A percentile compares a stretch with the other conserved stretches of the same genome.
phyloP scores from a whole-genome alignment of 1,140 invertebrate species.

The Papilio polyxenes region DNA sequence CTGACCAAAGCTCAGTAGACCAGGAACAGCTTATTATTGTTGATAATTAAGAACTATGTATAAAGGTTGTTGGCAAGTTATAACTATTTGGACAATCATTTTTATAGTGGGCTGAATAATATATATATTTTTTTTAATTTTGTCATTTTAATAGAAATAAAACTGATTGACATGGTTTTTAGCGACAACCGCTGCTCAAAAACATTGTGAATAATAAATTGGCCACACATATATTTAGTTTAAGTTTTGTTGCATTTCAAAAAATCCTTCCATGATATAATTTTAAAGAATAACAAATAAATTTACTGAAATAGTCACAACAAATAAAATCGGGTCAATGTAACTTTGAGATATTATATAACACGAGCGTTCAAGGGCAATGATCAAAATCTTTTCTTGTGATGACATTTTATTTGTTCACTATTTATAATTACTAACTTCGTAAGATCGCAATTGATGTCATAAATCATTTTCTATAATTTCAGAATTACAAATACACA shows the following conservation, averaged over 20 bases:
- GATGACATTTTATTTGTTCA: neutral
- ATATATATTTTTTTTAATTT: neutral
- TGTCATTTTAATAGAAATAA: too few relatives aligned
- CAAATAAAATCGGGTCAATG: slow-evolving; percentile 8
- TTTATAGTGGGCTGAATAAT: neutral
- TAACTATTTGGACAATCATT: neutral
- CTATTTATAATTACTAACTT: neutral
- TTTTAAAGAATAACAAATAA: neutral
- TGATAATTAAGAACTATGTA: neutral
- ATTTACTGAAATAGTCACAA: neutral
- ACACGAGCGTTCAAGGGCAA: neutral
- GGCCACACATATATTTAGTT: neutral
- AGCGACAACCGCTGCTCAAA: too few relatives aligned
- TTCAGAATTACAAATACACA: neutral
- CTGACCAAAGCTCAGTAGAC: neutral
- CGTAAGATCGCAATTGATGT: neutral
- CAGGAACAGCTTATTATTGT: slow-evolving; percentile 5
- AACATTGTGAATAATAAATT: too few relatives aligned
- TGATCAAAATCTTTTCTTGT: neutral
- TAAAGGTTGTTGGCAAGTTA: neutral
- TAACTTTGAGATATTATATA: neutral
- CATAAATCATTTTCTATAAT: too few relatives aligned
- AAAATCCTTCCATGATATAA: too few relatives aligned
- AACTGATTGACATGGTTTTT: too few relatives aligned
- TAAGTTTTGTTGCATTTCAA: neutral